phyloP scores from a whole-genome alignment of 2,888 invertebrate genomes.

The Brachyopa scutellaris region DNA sequence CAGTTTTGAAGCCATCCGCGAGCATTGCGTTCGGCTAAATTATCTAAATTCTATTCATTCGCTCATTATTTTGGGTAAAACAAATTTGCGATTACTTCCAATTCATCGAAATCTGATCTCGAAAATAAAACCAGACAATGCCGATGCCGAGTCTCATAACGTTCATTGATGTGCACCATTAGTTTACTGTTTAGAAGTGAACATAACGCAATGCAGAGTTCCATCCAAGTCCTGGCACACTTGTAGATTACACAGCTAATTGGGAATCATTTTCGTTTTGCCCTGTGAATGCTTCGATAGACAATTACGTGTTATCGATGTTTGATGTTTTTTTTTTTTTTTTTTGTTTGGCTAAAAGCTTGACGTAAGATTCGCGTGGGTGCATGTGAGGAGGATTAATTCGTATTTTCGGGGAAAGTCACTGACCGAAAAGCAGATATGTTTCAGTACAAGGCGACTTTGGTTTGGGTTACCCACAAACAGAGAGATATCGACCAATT shows the following conservation, averaged over 20 bases:
- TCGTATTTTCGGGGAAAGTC: not conserved
- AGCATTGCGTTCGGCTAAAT: not conserved
- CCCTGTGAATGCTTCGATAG: not conserved
- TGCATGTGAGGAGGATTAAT: not conserved
- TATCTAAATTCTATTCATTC: not conserved
- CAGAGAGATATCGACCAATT: not conserved
- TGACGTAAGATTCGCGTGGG: too few species aligned
- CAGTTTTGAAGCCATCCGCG: not conserved
- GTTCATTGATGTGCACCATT: not conserved
- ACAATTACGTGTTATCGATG: not conserved
- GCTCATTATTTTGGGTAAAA: not conserved
- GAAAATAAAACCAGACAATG: not conserved
- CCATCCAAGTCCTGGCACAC: too few species aligned
- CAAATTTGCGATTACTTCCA: conserved; percentile 2
- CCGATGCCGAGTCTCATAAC: not conserved
- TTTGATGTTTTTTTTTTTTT: too few species aligned
- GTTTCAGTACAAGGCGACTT: not conserved
- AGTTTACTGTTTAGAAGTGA: not conserved
- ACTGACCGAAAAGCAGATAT: conserved; percentile 23
- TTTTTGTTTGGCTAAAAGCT: too few species aligned
- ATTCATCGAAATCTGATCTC: not conserved
- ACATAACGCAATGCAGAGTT: too few species aligned
- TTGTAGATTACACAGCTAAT: not conserved
- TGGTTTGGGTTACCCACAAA: not conserved
- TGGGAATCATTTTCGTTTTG: not conserved